Evolutionary conservation across 2,797 vertebrate genomes (phyloP).

Genomic region (Hephaestus fuliginosus): DNA sequence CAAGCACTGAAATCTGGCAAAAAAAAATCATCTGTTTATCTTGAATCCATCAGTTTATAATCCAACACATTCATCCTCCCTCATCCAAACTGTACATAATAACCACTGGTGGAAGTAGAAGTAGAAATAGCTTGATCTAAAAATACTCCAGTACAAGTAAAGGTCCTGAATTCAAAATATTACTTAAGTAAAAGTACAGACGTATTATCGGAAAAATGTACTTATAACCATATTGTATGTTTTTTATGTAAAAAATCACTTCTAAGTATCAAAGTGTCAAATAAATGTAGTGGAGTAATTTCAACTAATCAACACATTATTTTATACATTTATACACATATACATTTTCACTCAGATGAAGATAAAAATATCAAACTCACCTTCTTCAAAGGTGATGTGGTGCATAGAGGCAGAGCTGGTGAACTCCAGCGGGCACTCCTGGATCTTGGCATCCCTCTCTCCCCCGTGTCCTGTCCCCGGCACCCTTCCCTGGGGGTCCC

Average conservation of each 20-base stretch:
- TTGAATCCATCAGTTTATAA: neutral
- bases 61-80: neutral
- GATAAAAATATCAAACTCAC: constrained; percentile 70
- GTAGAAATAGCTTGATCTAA: too few relatives aligned
- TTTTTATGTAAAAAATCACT: too few relatives aligned
- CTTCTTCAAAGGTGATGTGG: constrained; percentile 95
- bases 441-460: constrained; percentile 78
- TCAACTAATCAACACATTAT: neutral
- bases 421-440: constrained; percentile 81
- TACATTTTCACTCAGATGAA: neutral
- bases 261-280: too few relatives aligned
- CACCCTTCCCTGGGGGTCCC: constrained; percentile 79
- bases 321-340: too few relatives aligned
- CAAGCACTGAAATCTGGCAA: neutral
- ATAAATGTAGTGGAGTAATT: too few relatives aligned
- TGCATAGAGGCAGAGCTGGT: constrained; percentile 89
- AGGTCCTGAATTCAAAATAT: too few relatives aligned
- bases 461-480: constrained; percentile 57
- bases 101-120: too few relatives aligned
- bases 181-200: too few relatives aligned
- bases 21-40: neutral
- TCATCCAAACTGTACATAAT: neutral
- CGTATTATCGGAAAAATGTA: too few relatives aligned
- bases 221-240: too few relatives aligned
- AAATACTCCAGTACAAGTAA: too few relatives aligned